Evolutionary conservation across 23 tunicate species (phyloP).

Genomic region (Styela plicata): DNA sequence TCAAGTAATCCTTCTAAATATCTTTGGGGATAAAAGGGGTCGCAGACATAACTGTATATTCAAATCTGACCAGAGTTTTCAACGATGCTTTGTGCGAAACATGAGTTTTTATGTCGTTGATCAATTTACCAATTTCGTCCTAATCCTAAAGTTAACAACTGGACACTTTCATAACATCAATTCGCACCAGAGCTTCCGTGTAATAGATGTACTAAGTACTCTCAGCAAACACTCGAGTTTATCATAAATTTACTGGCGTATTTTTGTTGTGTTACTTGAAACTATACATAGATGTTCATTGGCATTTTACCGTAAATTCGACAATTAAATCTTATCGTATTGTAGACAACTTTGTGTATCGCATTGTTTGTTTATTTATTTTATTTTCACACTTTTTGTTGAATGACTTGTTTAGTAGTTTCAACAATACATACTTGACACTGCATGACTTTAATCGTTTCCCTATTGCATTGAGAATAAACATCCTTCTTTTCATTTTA

Average conservation of each 20-base stretch:
- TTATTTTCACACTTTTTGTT: neutral
- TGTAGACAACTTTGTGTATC: neutral
- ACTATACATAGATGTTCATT: no score
- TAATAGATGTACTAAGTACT: neutral
- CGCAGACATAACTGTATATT: conserved; percentile 9
- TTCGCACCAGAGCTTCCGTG: neutral
- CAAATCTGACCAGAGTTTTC: neutral
- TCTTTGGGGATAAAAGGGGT: neutral
- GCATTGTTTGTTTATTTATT: neutral
- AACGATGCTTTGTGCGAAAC: neutral
- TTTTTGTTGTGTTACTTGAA: no score
- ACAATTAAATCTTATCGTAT: neutral
- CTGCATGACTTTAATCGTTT: no score
- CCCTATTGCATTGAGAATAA: no score
- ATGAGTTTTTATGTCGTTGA: neutral
- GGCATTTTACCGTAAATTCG: no score
- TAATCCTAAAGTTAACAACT: neutral
- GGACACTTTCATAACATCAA: neutral
- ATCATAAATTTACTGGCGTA: no score
- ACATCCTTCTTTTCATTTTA: conserved; percentile 10
- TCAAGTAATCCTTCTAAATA: neutral
- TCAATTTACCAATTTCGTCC: neutral
- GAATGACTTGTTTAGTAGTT: no score
- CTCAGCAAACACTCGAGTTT: neutral
- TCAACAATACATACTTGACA: no score